A percentile compares a stretch with the other conserved stretches of the same genome.
Conservation (phyloP, 2,797 vertebrate species). For the Enteromius fasciolatus region DNA sequence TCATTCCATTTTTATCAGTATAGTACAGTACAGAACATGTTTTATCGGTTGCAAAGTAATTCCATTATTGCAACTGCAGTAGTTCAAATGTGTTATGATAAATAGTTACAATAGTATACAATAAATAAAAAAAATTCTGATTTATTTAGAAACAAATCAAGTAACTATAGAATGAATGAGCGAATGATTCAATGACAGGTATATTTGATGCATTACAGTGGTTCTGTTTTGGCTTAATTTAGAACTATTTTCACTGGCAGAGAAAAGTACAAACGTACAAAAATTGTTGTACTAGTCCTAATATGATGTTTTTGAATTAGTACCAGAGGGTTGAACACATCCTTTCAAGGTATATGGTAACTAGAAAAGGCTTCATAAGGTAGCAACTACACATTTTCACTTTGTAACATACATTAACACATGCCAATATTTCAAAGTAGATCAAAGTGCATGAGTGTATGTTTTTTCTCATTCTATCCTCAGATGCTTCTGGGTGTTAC, state of each 20-base stretch:
- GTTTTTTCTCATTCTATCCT: background rate
- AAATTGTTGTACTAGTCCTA: background rate
- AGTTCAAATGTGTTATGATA: background rate
- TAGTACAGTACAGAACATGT: background rate
- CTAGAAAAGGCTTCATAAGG: background rate
- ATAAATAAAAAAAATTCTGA: background rate
- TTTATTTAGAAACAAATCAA: background rate
- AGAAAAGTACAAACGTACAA: background rate
- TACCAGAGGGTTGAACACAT: background rate
- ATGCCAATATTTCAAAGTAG: slow-evolving; percentile 15
- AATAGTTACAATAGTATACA: background rate
- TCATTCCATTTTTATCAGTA: too few species aligned
- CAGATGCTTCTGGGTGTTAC: slow-evolving; percentile 52
- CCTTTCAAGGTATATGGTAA: background rate
- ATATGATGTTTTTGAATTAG: background rate
- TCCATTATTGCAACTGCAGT: background rate
- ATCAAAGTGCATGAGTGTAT: slow-evolving; percentile 8
- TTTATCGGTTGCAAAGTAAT: background rate
- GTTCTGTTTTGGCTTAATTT: background rate
- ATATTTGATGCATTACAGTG: slow-evolving; percentile 5
- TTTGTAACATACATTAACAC: slow-evolving; percentile 1
- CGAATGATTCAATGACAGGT: background rate
- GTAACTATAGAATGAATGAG: background rate
- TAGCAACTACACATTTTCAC: background rate
- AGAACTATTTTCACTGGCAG: background rate